A percentile compares a stretch with the other conserved stretches of the same genome.
These are phyloP conservation scores for Hipposideros armiger DNA, from an alignment of 2,113 vertebrate species.

Conservation along the genomic window DNA sequence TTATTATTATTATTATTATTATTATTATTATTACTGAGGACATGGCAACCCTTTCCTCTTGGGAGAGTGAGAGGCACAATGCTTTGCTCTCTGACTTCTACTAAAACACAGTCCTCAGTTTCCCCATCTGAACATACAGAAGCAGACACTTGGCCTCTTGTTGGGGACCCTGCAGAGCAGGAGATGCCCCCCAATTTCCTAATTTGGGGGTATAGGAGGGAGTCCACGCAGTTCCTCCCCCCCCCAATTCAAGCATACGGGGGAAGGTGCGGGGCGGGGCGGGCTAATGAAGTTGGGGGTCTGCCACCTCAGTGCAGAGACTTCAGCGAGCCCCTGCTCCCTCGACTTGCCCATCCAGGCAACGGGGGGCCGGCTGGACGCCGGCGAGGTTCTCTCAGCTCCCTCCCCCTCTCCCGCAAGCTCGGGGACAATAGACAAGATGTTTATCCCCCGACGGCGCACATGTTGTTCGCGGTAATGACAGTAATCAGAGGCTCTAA, in stretches of 20 bases:
- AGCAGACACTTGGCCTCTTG: background rate
- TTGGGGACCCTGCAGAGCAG: background rate
- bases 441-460: slow-evolving; percentile 79
- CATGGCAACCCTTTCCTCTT: background rate
- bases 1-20: too few relatives aligned
- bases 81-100: background rate
- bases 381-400: background rate
- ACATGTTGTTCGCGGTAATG: slow-evolving; percentile 89
- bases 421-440: slow-evolving; percentile 82
- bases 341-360: background rate
- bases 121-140: background rate
- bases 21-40: background rate
- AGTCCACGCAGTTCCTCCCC: background rate
- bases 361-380: background rate
- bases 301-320: background rate
- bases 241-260: background rate
- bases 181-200: background rate
- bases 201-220: fast-evolving
- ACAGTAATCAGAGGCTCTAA: slow-evolving; percentile 94
- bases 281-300: background rate
- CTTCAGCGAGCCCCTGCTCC: background rate
- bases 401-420: background rate
- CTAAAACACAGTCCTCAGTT: background rate
- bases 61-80: background rate
- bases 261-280: background rate